Evolutionary conservation across 1,140 invertebrate species (phyloP), one percentile per base, ranked within the genome.

Genomic region (Gonatopus flavifemur): DNA sequence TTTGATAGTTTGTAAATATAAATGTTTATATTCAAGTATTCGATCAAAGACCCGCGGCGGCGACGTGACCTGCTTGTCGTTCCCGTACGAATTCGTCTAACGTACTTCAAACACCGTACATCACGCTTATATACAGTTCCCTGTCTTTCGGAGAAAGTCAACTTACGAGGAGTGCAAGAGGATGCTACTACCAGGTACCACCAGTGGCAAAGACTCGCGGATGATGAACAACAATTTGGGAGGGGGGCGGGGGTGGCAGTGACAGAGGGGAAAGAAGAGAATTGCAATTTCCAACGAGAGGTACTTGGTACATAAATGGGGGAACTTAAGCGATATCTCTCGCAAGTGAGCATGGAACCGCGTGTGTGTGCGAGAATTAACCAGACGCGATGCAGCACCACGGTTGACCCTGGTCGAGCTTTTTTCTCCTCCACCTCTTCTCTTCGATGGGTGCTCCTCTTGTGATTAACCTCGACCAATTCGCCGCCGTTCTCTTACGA

Each of bases 91-190:
- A 70, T 74, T 70, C 63, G 69, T 76, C 74, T 76, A 76, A 77
- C 74, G 60, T 74, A 69, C 60, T 70, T 73, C 67, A 73, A 77
- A 74, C 62, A 69, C 57, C 56, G 64, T 51, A 64, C 64, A 74
- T 70, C 67, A 67, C 64, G 67, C 71, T 77, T 78, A 75, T 78
- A 78, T 76, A n/a, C n/a, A 75, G 70, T 72, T 74, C 65, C 59
- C 60, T 47, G 70, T 75, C 74, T 77, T 78, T 78, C 58, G 74
- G 76, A 77, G 76, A 77, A 77, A 78, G 76, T 78, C 69, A n/a
- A n/a, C 61, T 69, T 55, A 57, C 59, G 48, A n/a, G 42, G 50
- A 59, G 44, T 62, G 52, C 62, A 67, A 52, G 59, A 73, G 69
- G 73, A 74, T 76, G 69, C 64, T 45, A 59, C 57, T 42, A 24